A percentile compares a stretch with the other conserved stretches of the same genome.
Evolutionary conservation across 2,797 vertebrate genomes (phyloP).

Genomic region (Mus minutoides): DNA sequence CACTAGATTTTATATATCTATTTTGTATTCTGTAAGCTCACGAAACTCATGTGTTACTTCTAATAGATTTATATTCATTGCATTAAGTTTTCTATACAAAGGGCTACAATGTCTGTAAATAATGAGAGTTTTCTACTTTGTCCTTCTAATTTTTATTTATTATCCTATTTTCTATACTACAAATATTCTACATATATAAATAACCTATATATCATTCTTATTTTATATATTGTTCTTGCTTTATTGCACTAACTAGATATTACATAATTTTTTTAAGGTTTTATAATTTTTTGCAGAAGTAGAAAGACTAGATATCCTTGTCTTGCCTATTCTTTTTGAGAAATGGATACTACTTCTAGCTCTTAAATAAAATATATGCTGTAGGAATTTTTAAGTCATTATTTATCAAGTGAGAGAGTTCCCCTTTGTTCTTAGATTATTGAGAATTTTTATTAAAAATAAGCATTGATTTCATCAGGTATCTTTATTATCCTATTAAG

Average conservation of each 20-base stretch:
- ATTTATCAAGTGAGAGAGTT: background rate
- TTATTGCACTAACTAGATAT: background rate
- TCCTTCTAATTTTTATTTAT: background rate
- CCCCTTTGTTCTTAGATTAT: background rate
- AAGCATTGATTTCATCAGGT: background rate
- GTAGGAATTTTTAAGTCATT: background rate
- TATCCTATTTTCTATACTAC: background rate
- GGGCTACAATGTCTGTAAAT: background rate
- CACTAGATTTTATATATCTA: background rate
- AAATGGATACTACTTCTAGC: conserved; percentile 4
- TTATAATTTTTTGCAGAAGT: background rate
- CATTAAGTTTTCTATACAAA: conserved; percentile 3
- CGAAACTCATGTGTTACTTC: background rate
- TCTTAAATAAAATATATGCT: conserved; percentile 5
- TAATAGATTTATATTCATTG: background rate
- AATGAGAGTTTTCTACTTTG: conserved; percentile 22
- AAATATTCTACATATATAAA: background rate
- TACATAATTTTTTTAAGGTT: background rate
- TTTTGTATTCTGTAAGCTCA: background rate
- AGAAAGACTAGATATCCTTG: background rate
- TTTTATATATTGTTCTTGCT: conserved; percentile 47
- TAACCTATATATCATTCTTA: background rate
- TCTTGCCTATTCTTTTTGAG: conserved; percentile 4
- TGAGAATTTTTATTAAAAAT: conserved; percentile 29
- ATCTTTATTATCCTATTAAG: background rate